phyloP scores from a whole-genome alignment of 2,888 invertebrate species.

The Yponomeuta cagnagella region DNA sequence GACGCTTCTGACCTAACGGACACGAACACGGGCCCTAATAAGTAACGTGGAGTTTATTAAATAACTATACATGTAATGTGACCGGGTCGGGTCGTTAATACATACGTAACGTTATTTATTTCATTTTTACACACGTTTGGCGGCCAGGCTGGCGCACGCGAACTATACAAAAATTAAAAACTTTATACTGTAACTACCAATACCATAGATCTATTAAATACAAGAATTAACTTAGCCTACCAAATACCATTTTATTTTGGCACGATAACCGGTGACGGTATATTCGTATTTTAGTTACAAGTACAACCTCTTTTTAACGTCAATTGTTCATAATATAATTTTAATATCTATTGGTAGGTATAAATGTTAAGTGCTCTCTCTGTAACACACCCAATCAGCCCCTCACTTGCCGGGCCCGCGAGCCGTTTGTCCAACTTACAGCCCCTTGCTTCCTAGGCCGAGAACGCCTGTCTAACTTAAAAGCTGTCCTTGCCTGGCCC shows the following conservation, averaged over 20 bases:
- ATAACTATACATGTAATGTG: slow-evolving; percentile 63
- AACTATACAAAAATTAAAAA: slow-evolving; percentile 76
- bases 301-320: slow-evolving; percentile 71
- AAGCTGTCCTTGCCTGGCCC: too few relatives aligned
- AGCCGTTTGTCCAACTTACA: too few relatives aligned
- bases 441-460: too few relatives aligned
- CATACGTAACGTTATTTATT: slow-evolving; percentile 56
- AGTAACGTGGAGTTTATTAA: slow-evolving; percentile 53
- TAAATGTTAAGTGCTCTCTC: slow-evolving; percentile 52
- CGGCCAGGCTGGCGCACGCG: slow-evolving; percentile 49
- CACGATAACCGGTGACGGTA: slow-evolving; percentile 53
- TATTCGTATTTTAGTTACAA: slow-evolving; percentile 69
- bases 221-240: slow-evolving; percentile 62
- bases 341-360: slow-evolving; percentile 54
- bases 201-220: slow-evolving; percentile 69
- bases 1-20: too few relatives aligned
- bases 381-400: background rate
- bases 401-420: background rate
- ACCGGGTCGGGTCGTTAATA: slow-evolving; percentile 50
- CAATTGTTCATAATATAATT: slow-evolving; percentile 61
- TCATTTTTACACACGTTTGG: slow-evolving; percentile 60
- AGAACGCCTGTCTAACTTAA: too few relatives aligned
- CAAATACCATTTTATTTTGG: slow-evolving; percentile 56
- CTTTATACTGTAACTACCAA: slow-evolving; percentile 66
- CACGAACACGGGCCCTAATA: background rate